phyloP scores from a whole-genome alignment of 2,797 vertebrate species.

The Pempheris klunzingeri region DNA sequence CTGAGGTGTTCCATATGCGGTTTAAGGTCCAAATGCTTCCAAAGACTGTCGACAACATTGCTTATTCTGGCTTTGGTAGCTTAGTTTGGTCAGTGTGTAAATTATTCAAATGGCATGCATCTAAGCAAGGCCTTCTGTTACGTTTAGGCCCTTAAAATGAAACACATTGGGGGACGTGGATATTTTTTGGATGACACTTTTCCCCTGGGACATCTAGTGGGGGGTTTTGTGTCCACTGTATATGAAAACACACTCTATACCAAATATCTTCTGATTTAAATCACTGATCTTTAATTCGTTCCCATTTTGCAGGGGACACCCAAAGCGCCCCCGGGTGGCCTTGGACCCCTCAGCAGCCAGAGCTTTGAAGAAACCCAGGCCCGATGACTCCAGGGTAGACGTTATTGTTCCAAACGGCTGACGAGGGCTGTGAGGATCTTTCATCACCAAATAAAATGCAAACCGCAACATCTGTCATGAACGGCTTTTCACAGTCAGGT shows the following conservation, averaged over 20 bases:
- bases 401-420: conserved; percentile 28
- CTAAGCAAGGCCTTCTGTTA: conserved; percentile 48
- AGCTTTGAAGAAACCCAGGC: conserved; percentile 31
- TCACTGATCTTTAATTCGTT: conserved; percentile 11
- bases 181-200: conserved; percentile 7
- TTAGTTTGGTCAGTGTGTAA: conserved; percentile 56
- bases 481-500: conserved; percentile 42
- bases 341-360: conserved; percentile 22
- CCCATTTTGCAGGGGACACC: conserved; percentile 10
- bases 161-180: conserved; percentile 6
- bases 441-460: conserved; percentile 54
- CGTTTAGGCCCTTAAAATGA: conserved; percentile 23
- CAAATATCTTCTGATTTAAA: conserved; percentile 25
- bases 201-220: background rate
- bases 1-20: conserved; percentile 80
- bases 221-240: conserved; percentile 8
- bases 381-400: conserved; percentile 13
- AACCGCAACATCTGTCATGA: conserved; percentile 31
- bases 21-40: conserved; percentile 64
- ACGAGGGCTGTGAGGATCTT: conserved; percentile 20
- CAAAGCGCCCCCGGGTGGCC: conserved; percentile 20
- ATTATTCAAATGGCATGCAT: conserved; percentile 61
- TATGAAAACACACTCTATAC: background rate
- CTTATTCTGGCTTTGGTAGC: conserved; percentile 67
- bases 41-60: conserved; percentile 70